A percentile compares a stretch with the other conserved stretches of the same genome.
Evolutionary conservation across 2,113 vertebrate genomes (phyloP).

Genomic region (Polypterus bichir): DNA sequence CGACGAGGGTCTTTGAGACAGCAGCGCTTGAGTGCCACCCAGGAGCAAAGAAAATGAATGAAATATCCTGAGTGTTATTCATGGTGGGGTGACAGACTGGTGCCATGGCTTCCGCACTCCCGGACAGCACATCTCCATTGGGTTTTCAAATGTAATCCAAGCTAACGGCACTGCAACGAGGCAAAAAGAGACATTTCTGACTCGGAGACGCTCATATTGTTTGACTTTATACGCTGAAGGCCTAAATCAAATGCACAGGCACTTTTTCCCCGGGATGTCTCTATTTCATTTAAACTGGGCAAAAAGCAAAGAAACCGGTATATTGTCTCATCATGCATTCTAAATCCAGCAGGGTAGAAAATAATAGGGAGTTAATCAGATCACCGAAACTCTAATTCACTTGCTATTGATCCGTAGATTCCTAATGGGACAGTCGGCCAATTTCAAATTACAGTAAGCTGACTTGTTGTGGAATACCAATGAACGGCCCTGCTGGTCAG

Average conservation of each 20-base stretch:
- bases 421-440: conserved; percentile 79
- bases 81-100: too few relatives aligned
- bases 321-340: conserved; percentile 83
- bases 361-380: conserved; percentile 97
- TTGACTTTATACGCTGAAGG: conserved; percentile 51
- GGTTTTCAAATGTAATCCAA: too few relatives aligned
- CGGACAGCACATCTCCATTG: too few relatives aligned
- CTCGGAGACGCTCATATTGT: conserved; percentile 34
- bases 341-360: conserved; percentile 74
- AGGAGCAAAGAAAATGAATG: too few relatives aligned
- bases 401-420: conserved; percentile 82
- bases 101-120: too few relatives aligned
- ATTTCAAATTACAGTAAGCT: conserved; percentile 83
- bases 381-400: conserved; percentile 92
- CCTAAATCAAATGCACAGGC: conserved; percentile 55
- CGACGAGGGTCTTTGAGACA: too few relatives aligned
- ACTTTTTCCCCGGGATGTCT: conserved; percentile 58
- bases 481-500: conserved; percentile 38
- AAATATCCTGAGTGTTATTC: too few relatives aligned
- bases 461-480: conserved; percentile 71
- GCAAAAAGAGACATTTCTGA: too few relatives aligned
- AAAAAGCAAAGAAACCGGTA: conserved; percentile 68
- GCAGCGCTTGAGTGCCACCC: too few relatives aligned
- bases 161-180: too few relatives aligned
- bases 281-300: conserved; percentile 69